Evolutionary conservation across 2,888 invertebrate species (phyloP).

Genomic region (Cosmopolites sordidus): DNA sequence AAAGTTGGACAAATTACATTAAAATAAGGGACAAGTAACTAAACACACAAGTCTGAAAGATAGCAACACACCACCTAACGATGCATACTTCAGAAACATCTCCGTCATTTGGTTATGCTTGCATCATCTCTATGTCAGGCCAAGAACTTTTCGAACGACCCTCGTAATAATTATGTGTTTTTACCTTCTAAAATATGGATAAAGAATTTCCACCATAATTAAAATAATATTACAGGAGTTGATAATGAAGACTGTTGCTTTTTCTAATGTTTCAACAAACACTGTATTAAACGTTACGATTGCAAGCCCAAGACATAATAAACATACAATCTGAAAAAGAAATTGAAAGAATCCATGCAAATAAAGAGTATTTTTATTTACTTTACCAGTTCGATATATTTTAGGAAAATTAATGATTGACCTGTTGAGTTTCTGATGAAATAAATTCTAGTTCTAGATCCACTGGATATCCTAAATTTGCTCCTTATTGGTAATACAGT

Average conservation of each 20-base stretch:
- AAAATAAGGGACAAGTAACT: too few relatives aligned
- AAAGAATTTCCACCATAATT: slow-evolving; percentile 12
- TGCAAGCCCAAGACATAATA: slow-evolving; percentile 9
- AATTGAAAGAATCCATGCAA: background rate
- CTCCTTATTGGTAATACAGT: slow-evolving; percentile 15
- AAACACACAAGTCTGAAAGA: too few relatives aligned
- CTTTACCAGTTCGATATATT: slow-evolving; percentile 20
- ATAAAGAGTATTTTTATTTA: background rate
- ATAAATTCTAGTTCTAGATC: slow-evolving; percentile 11
- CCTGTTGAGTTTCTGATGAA: slow-evolving; percentile 18
- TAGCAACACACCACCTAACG: too few relatives aligned
- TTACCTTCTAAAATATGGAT: slow-evolving; percentile 13
- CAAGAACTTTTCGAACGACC: too few relatives aligned
- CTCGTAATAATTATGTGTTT: too few relatives aligned
- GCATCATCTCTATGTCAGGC: too few relatives aligned
- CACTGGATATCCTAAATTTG: slow-evolving; percentile 14
- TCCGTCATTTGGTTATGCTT: too few relatives aligned
- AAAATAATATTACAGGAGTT: slow-evolving; percentile 6
- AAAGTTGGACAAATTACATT: too few relatives aligned
- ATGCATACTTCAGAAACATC: too few relatives aligned
- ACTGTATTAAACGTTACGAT: slow-evolving; percentile 2
- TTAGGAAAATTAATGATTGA: slow-evolving; percentile 15
- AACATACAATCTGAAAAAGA: slow-evolving; percentile 5
- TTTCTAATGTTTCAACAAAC: background rate
- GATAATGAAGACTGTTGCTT: slow-evolving; percentile 2